Evolutionary conservation across 2,113 vertebrate species (phyloP).

Genomic region (Vulpes lagopus): DNA sequence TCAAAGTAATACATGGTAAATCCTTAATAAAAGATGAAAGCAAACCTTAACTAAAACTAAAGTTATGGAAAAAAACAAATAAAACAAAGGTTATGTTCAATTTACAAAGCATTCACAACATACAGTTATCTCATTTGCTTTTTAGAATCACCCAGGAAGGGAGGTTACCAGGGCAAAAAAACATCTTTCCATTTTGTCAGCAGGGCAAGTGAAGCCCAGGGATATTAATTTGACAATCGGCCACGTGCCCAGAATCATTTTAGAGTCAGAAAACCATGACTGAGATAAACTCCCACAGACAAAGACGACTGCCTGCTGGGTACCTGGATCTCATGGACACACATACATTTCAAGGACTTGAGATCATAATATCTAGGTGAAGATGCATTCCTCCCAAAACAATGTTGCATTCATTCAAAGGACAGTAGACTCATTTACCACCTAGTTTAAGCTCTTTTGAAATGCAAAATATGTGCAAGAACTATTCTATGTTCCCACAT

Average conservation of each 20-base stretch:
- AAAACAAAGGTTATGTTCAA: not conserved
- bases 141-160: not conserved
- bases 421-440: not conserved
- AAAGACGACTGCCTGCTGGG: not conserved
- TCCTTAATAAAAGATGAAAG: slow-evolving; percentile 28
- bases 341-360: not conserved
- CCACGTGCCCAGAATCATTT: not conserved
- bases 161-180: not conserved
- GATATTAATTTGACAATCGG: not conserved
- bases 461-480: not conserved
- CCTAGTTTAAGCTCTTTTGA: not conserved
- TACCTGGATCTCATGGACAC: not conserved
- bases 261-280: not conserved
- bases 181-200: not conserved
- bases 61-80: not conserved
- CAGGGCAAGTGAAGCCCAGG: not conserved
- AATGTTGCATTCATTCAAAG: not conserved
- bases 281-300: not conserved
- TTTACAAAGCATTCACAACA: not conserved
- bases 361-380: not conserved
- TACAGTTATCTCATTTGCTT: not conserved
- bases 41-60: slow-evolving; percentile 4
- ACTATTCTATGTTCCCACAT: not conserved
- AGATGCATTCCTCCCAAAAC: not conserved
- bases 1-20: not conserved